These are phyloP conservation scores for Brotula barbata DNA, from an alignment of 2,797 vertebrate genomes.

Conservation along the genomic window DNA sequence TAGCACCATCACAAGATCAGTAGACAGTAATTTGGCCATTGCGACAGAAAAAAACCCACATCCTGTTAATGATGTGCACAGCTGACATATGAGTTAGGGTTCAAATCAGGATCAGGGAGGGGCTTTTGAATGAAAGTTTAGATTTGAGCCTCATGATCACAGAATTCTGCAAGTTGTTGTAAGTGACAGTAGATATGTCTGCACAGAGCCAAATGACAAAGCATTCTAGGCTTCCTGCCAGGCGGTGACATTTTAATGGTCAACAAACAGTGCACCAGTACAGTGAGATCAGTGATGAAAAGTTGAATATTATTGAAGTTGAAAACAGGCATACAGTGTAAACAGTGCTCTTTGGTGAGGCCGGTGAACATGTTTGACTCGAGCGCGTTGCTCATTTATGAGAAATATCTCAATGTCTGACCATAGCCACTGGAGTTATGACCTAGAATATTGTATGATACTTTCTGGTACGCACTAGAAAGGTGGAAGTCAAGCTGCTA, in stretches of 20 bases:
- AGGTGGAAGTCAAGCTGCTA: conserved; percentile 1
- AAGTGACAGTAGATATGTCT: conserved; percentile 12
- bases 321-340: conserved; percentile 14
- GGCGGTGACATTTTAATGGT: conserved; percentile 51
- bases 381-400: conserved; percentile 10
- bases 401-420: conserved; percentile 1
- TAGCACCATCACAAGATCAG: conserved; percentile 19
- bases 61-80: conserved; percentile 48
- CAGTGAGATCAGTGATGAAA: conserved; percentile 33
- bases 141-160: neutral
- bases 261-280: conserved; percentile 22
- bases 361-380: conserved; percentile 8
- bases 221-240: conserved; percentile 19
- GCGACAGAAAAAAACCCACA: conserved; percentile 38
- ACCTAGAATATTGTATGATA: conserved; percentile 20
- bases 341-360: neutral
- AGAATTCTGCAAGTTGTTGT: conserved; percentile 6
- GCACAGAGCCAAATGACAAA: conserved; percentile 19
- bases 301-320: conserved; percentile 53
- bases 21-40: conserved; percentile 35
- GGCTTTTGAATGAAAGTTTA: conserved; percentile 9
- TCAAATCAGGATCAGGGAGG: conserved; percentile 23
- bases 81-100: conserved; percentile 10
- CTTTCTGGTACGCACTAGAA: neutral
- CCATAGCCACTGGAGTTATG: neutral